Evolutionary conservation across 2,888 invertebrate genomes (phyloP).

Genomic region (Apodemia mormo): DNA sequence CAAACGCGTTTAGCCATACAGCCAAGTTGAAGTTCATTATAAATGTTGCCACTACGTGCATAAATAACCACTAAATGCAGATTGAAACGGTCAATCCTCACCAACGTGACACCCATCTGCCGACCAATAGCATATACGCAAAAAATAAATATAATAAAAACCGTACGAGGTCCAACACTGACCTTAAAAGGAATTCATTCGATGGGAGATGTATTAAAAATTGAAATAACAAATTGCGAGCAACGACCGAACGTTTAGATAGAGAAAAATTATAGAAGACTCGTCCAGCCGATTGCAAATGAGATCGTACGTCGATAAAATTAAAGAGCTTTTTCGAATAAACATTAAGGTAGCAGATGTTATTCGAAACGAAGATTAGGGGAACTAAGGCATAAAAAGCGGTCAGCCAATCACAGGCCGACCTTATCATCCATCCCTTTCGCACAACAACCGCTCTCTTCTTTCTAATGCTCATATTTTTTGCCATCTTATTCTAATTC

Average conservation of each 20-base stretch:
- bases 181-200: slow-evolving; percentile 68
- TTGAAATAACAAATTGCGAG: slow-evolving; percentile 70
- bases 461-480: slow-evolving; percentile 80
- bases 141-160: slow-evolving; percentile 53
- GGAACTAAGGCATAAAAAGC: slow-evolving; percentile 80
- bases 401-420: slow-evolving; percentile 71
- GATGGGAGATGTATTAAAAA: slow-evolving; percentile 72
- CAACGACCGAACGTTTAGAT: slow-evolving; percentile 63
- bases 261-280: slow-evolving; percentile 59
- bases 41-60: slow-evolving; percentile 7
- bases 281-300: slow-evolving; percentile 58
- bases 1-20: slow-evolving; percentile 22
- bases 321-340: slow-evolving; percentile 76
- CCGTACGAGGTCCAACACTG: slow-evolving; percentile 49
- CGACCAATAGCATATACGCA: slow-evolving; percentile 56
- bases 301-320: slow-evolving; percentile 66
- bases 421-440: slow-evolving; percentile 55
- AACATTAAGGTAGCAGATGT: slow-evolving; percentile 76
- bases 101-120: slow-evolving; percentile 49
- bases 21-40: slow-evolving; percentile 16
- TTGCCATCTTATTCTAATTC: slow-evolving; percentile 79
- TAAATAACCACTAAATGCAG: slow-evolving; percentile 17
- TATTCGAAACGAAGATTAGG: slow-evolving; percentile 79
- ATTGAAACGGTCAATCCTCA: slow-evolving; percentile 25
- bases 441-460: slow-evolving; percentile 53